phyloP scores from a whole-genome alignment of 2,888 invertebrate species.

The Miltochrista miniata region DNA sequence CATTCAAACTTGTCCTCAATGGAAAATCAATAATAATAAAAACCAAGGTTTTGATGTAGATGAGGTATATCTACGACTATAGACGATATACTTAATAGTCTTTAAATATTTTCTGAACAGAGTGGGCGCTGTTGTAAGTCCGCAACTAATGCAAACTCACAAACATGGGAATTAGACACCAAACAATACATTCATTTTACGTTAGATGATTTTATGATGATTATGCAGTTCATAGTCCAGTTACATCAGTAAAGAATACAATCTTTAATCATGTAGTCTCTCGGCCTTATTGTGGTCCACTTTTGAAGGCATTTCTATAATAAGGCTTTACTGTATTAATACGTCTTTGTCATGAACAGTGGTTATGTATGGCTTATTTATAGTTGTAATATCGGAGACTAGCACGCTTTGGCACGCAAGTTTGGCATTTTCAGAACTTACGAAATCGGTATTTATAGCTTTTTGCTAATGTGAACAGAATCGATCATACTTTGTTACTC shows the following conservation, averaged over 20 bases:
- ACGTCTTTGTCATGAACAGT: not conserved
- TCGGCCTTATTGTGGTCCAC: not conserved
- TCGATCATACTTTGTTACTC: not conserved
- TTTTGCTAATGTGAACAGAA: not conserved
- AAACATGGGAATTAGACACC: no score
- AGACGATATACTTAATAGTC: no score
- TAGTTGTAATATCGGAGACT: slow-evolving; percentile 10
- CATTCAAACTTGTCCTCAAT: slow-evolving; percentile 1
- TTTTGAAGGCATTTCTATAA: not conserved
- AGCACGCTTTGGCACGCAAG: slow-evolving; percentile 25
- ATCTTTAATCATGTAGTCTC: no score
- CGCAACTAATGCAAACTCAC: no score
- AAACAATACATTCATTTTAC: no score
- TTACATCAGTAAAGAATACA: no score
- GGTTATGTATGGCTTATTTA: slow-evolving; percentile 1
- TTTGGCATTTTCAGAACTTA: slow-evolving; percentile 3
- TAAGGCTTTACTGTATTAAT: not conserved
- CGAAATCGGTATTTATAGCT: slow-evolving; percentile 8
- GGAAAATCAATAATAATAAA: slow-evolving; percentile 9
- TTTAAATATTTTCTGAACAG: no score
- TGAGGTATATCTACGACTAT: no score
- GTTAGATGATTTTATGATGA: no score
- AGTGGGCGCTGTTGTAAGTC: no score
- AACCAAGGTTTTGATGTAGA: not conserved
- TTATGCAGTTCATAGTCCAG: no score